Percentiles rank a stretch among this genome's conserved stretches.
Evolutionary conservation across 2,888 invertebrate species (phyloP).

Genomic region (Branchipolynoe longqiensis): DNA sequence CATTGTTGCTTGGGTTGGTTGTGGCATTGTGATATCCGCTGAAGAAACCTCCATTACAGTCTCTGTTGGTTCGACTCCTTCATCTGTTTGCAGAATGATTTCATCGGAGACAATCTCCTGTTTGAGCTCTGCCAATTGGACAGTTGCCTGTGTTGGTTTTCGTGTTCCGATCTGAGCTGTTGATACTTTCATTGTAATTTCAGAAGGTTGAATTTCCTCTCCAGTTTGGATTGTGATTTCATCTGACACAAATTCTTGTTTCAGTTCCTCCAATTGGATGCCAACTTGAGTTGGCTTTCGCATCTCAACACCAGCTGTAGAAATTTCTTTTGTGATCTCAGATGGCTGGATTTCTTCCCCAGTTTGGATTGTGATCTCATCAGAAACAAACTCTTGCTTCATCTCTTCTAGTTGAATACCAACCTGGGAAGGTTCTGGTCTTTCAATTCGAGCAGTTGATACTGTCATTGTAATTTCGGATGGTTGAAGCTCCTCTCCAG

Average conservation of each 20-base stretch:
- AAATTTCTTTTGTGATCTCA: slow-evolving; percentile 33
- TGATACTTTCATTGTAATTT: slow-evolving; percentile 61
- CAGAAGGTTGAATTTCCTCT: slow-evolving; percentile 58
- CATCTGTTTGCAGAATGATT: slow-evolving; percentile 32
- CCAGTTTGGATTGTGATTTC: not conserved
- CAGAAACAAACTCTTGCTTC: slow-evolving; percentile 57
- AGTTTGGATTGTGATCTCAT: slow-evolving; percentile 17
- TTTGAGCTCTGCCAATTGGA: slow-evolving; percentile 36
- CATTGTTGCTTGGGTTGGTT: slow-evolving; percentile 41
- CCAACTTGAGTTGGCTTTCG: slow-evolving; percentile 2
- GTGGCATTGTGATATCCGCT: not conserved
- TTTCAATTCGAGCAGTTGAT: slow-evolving; percentile 56
- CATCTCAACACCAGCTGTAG: slow-evolving; percentile 7
- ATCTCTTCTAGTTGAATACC: slow-evolving; percentile 24
- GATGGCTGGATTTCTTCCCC: slow-evolving; percentile 42
- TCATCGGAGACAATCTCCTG: slow-evolving; percentile 59
- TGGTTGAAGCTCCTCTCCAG: slow-evolving; percentile 53
- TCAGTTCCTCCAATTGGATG: not conserved
- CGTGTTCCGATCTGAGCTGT: slow-evolving; percentile 52
- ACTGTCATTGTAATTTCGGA: slow-evolving; percentile 58
- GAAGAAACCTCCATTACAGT: slow-evolving; percentile 56
- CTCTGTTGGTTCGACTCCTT: slow-evolving; percentile 43
- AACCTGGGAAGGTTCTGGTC: slow-evolving; percentile 47
- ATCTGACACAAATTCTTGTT: slow-evolving; percentile 13
- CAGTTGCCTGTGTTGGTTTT: slow-evolving; percentile 26